Base-by-base conservation (phyloP, 2,113 vertebrate genomes). In the Macrotis lagotis region DNA sequence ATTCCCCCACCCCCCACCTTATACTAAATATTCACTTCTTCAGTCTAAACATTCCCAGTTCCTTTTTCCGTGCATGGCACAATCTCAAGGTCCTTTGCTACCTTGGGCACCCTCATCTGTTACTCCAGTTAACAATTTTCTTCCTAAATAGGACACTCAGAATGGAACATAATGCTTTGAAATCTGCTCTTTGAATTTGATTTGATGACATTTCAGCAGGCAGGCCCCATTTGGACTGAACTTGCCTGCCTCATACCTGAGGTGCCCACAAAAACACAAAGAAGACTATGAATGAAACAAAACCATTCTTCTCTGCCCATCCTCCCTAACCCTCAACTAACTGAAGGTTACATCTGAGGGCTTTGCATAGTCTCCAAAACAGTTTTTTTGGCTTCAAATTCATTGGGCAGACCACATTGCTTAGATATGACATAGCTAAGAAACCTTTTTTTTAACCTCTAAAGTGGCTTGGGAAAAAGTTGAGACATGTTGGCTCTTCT, bases 291-390 rank as follows among this genome's bases (percentile, higher is more conserved):
- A 8, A 83, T 83, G n/a, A 83, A 44, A 83, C n/a, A 83, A 44
- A n/a, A n/a, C 19, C 66, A 48, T 93, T 91, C 94, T 52, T 91
- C n/a, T 74, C 89, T 28, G 50, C 52, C 51, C 28, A n/a, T n/a
- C 26, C 74, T 25, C 10, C 1, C 3, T 49, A 9, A 44, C 51
- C 88, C 66, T 19, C 66, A 83, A 8, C 26, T 44, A 83, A 83
- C 66, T 83, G 16, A 50, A 24, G 25, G 55, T 51, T 74, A 66
- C 24, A 47, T 91, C 31, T 92, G 14, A 93, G 94, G 88, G 50
- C 83, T 51, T 91, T 52, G 91, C 66, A 25, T 90, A n/a, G 48
- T 47, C 19, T 19, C 19, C 25, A 90, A 48, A 51, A 55, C 22
- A 25, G 19, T 47, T 55, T 24, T 47, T 55, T 24, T 74, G 48